phyloP scores from a whole-genome alignment of 2,113 vertebrate genomes.

The Cathartes aura region DNA sequence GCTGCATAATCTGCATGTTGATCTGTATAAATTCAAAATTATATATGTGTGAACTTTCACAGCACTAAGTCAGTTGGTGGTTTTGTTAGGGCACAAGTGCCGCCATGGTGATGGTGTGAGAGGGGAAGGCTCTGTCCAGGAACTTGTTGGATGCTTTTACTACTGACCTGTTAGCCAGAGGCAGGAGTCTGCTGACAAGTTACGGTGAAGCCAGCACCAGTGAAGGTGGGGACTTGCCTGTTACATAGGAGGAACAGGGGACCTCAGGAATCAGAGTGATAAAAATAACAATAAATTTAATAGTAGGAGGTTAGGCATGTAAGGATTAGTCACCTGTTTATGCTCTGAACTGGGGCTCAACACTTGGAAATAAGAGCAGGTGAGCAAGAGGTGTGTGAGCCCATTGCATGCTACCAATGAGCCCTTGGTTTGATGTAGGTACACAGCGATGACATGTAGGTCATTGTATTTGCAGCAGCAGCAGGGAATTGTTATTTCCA shows the following conservation, averaged over 20 bases:
- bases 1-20: rapidly evolving
- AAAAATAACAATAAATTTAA: neutral
- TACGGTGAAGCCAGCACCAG: neutral
- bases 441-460: neutral
- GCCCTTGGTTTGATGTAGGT: neutral
- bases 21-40: neutral
- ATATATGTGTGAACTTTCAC: neutral
- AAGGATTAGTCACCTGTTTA: neutral
- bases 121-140: neutral
- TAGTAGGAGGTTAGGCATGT: neutral
- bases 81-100: neutral
- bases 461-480: neutral
- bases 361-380: neutral
- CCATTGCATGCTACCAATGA: neutral
- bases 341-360: neutral
- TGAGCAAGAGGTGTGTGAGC: neutral
- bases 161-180: neutral
- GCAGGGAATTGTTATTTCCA: neutral
- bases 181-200: neutral
- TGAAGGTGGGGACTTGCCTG: neutral
- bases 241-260: neutral
- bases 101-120: neutral
- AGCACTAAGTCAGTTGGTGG: neutral
- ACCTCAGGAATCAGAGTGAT: neutral
- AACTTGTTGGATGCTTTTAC: neutral